Percentiles rank a stretch among this genome's conserved stretches.
Conservation (phyloP, 2,113 vertebrate species). For the Carassius carassius region DNA sequence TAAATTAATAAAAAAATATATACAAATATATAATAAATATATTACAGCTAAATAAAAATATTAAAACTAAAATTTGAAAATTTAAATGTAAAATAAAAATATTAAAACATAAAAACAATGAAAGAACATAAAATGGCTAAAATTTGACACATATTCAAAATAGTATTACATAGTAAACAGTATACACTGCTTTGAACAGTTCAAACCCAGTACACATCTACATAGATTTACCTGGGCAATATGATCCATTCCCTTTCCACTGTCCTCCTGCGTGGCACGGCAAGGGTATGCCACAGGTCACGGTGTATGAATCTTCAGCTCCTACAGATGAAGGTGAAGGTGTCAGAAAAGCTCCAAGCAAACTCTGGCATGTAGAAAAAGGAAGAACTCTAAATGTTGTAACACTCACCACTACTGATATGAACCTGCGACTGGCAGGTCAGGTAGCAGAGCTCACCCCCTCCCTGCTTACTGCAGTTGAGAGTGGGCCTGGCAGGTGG, state of each 20-base stretch:
- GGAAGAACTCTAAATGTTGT: constrained; percentile 49
- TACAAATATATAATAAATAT: too few species aligned
- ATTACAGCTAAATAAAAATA: too few species aligned
- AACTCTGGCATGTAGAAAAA: background rate
- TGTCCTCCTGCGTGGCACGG: constrained; percentile 74
- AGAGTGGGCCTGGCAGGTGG: constrained; percentile 79
- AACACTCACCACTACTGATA: constrained; percentile 87
- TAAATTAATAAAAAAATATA: too few species aligned
- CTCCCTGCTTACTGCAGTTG: constrained; percentile 86
- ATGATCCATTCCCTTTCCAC: constrained; percentile 70
- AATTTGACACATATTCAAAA: too few species aligned
- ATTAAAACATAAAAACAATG: too few species aligned
- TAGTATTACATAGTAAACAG: too few species aligned
- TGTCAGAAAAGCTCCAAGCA: background rate
- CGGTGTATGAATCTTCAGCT: constrained; percentile 81
- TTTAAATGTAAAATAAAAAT: too few species aligned
- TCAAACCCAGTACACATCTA: background rate
- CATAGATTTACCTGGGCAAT: constrained; percentile 74
- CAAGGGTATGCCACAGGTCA: constrained; percentile 81
- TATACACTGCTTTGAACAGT: background rate
- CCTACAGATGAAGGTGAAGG: constrained; percentile 64
- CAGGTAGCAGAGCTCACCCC: constrained; percentile 89
- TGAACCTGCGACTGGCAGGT: constrained; percentile 88
- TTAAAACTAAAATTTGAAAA: too few species aligned
- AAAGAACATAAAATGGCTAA: too few species aligned